Percentiles rank a stretch among this genome's conserved stretches.
Conservation (phyloP, 1,140 invertebrate species). For the Sitobion miscanthi region DNA sequence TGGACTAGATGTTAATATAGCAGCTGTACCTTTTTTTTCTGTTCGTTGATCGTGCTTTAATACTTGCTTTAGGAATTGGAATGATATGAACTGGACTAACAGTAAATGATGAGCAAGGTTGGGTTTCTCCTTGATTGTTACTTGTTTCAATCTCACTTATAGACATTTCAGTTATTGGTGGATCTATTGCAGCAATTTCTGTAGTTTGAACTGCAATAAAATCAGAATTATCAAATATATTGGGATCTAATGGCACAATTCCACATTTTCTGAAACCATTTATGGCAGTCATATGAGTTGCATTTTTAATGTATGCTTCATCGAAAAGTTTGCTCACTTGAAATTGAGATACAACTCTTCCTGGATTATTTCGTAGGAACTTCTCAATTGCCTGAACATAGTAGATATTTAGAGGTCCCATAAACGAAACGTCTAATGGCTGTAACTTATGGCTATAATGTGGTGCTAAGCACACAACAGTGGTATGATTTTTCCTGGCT, state of each 20-base stretch:
- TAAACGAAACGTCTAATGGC: constrained; percentile 63
- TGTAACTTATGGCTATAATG: constrained; percentile 62
- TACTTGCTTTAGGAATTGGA: no score
- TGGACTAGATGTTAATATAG: no score
- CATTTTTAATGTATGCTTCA: constrained; percentile 53
- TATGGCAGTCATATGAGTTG: constrained; percentile 50
- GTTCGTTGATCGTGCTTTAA: no score
- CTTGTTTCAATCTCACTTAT: no score
- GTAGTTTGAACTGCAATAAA: neutral
- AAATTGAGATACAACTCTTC: constrained; percentile 63
- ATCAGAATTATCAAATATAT: neutral
- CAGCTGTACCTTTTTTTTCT: no score
- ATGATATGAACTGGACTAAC: no score
- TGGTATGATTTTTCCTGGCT: constrained; percentile 59
- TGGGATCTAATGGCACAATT: constrained; percentile 45
- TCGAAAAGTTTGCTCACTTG: constrained; percentile 56
- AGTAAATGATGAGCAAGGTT: no score
- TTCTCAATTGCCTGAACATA: constrained; percentile 62
- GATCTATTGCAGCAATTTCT: neutral
- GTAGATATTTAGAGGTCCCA: constrained; percentile 63
- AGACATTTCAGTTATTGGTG: no score
- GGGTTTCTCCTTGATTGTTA: no score
- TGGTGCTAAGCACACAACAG: constrained; percentile 60
- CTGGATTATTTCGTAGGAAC: constrained; percentile 64
- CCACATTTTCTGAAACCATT: constrained; percentile 57